Evolutionary conservation across 2,113 vertebrate genomes (phyloP).

Genomic region (Pseudonaja textilis): DNA sequence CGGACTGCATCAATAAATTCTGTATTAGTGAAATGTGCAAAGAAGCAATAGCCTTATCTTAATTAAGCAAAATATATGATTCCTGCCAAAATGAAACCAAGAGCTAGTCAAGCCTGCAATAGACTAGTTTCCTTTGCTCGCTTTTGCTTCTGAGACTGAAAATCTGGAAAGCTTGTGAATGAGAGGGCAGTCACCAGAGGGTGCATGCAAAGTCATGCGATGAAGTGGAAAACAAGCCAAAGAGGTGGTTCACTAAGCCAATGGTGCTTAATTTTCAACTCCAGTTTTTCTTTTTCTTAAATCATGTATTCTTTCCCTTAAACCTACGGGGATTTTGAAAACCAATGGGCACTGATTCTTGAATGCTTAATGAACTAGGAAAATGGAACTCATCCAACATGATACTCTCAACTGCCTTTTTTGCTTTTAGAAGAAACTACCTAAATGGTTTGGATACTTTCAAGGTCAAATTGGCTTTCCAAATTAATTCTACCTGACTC

Average conservation of each 20-base stretch:
- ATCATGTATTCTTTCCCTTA: neutral
- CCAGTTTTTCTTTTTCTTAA: neutral
- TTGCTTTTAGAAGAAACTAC: neutral
- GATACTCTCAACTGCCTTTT: neutral
- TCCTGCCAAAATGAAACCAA: conserved; percentile 46
- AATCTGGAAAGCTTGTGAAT: neutral
- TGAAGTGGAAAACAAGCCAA: neutral
- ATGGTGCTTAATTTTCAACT: neutral
- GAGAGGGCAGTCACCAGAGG: neutral
- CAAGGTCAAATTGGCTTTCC: neutral
- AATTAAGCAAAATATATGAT: conserved; percentile 66
- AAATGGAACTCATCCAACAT: neutral
- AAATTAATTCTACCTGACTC: neutral
- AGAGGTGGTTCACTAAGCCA: neutral
- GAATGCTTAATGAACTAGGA: neutral
- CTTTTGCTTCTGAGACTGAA: neutral
- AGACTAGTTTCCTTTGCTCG: neutral
- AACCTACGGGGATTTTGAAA: neutral
- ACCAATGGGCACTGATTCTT: neutral
- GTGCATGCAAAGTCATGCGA: neutral
- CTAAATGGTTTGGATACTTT: neutral
- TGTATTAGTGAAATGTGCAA: conserved; percentile 57
- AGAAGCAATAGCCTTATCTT: conserved; percentile 62
- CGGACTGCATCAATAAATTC: conserved; percentile 56
- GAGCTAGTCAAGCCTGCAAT: conserved; percentile 39